Conservation (phyloP, 2,797 vertebrate genomes). For the Chrysolophus pictus region DNA sequence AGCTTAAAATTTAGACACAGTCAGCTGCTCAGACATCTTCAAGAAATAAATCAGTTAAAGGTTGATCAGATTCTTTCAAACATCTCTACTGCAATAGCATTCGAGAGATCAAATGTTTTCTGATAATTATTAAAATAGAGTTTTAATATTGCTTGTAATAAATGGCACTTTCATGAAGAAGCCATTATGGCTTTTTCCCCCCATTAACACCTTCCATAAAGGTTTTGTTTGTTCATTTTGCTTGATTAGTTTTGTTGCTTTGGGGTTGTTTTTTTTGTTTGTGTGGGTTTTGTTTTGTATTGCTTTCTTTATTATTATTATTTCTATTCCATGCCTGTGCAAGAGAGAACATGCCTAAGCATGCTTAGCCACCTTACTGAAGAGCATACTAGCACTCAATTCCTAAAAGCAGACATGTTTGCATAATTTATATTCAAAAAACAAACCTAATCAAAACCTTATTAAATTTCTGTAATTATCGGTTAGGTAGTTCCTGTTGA, state of each 20-base stretch:
- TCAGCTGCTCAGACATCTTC: background rate
- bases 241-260: too few relatives aligned
- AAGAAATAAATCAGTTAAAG: background rate
- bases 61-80: background rate
- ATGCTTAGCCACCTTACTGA: background rate
- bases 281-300: background rate
- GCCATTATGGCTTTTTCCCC: background rate
- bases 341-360: background rate
- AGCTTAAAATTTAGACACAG: background rate
- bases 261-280: background rate
- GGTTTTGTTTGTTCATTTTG: background rate
- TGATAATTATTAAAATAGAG: background rate
- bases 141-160: background rate
- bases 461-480: background rate
- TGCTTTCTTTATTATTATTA: background rate
- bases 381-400: background rate
- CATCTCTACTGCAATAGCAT: background rate
- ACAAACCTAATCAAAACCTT: background rate
- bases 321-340: background rate
- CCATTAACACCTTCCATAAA: background rate
- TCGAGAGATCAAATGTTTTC: background rate
- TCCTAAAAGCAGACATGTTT: background rate
- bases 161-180: background rate
- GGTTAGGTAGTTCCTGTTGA: background rate
- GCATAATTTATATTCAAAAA: constrained; percentile 50